Base-by-base conservation (phyloP, 64 coral and sea anemone species). In the Porites australiensis region DNA sequence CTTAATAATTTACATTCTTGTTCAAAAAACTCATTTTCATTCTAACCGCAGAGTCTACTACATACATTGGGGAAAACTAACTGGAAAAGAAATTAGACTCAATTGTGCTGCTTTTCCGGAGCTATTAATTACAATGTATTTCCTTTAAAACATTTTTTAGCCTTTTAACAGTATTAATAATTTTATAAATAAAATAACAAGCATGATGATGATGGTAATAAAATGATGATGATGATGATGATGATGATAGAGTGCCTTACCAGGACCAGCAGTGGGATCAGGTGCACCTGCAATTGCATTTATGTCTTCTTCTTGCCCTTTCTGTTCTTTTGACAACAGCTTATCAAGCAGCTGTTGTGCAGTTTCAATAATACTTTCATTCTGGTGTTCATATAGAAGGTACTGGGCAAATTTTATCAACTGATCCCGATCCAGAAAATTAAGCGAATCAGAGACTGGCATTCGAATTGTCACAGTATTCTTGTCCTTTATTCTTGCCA, bases 191-290 rank as follows among this genome's bases (percentile, higher is more conserved):
- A 5, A 11, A 55, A 5, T 55, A 7, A 7, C 11, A 7, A 55
- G 11, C 5, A 7, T 55, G 53, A 55, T 11, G 11, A 7, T 57
- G 54, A 9, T 57, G 12, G n/a, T n/a, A n/a, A n/a, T n/a, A n/a
- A n/a, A n/a, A 9, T 9, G 54, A 37, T 37, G 1, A 37, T 37
- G 54, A 12, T 5, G 7, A 6, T 57, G 54, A 4, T 7, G 54
- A 9, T 57, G 2, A 4, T 7, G 54, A 57, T 9, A 7, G 12
- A 12, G 3, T 9, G 54, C 15, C 44, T 87, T 87, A 96, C 96
- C 96, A 55, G 96, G 92, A 51, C 96, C 96, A 59, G 96, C 92
- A 54, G 96, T 95, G 10, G 96, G 92, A 88, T 98, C 96, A 13
- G 96, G 96, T n/a, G 89, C 96, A 16, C 96, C 96, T 20, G 91